Conservation (phyloP, 2,888 invertebrate species). For the Zootermopsis nevadensis region DNA sequence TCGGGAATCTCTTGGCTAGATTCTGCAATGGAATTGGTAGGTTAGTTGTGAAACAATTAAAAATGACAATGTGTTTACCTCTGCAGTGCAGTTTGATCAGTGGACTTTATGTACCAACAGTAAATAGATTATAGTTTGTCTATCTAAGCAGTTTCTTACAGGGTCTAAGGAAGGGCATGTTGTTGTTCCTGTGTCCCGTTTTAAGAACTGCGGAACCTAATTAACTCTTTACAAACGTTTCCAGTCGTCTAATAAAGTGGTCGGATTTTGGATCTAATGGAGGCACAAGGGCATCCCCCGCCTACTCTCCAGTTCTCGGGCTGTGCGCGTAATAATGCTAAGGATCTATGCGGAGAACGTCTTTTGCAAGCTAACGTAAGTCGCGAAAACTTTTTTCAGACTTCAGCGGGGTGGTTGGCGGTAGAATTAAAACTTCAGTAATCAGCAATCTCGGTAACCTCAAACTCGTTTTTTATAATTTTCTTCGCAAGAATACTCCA, state of each 20-base stretch:
- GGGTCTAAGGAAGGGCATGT: too few relatives aligned
- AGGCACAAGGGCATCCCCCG: neutral
- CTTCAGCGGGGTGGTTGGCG: neutral
- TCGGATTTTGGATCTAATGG: neutral
- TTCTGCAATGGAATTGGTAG: too few relatives aligned
- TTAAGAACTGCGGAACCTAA: too few relatives aligned
- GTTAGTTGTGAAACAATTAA: too few relatives aligned
- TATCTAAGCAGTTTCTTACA: too few relatives aligned
- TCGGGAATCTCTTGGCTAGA: too few relatives aligned
- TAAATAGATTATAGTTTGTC: too few relatives aligned
- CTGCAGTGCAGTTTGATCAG: too few relatives aligned
- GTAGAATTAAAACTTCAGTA: neutral
- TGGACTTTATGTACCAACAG: too few relatives aligned
- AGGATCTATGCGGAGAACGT: neutral
- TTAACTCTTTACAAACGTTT: too few relatives aligned
- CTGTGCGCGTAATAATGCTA: neutral
- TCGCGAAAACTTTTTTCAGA: neutral
- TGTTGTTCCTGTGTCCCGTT: too few relatives aligned
- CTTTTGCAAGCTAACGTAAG: slow-evolving; percentile 6
- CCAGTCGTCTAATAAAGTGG: neutral
- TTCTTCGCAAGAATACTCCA: neutral
- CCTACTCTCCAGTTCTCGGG: neutral
- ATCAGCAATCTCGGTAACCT: slow-evolving; percentile 2
- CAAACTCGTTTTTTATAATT: neutral
- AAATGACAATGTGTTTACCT: too few relatives aligned